Percentiles rank a stretch among this genome's conserved stretches.
Conservation (phyloP, 2,888 invertebrate genomes). For the Nephrotoma appendiculata region DNA sequence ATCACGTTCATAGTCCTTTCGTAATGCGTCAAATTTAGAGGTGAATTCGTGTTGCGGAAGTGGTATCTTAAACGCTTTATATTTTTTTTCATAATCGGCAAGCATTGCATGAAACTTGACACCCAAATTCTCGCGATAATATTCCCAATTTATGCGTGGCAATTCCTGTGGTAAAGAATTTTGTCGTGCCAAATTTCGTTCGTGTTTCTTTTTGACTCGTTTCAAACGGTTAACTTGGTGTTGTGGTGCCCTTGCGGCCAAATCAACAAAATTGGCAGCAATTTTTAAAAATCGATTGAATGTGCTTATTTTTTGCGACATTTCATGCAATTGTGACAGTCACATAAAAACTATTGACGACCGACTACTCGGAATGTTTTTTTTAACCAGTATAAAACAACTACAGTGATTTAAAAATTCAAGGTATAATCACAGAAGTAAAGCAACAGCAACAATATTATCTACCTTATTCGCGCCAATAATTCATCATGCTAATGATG, state of each 20-base stretch:
- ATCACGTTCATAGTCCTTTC: constrained; percentile 36
- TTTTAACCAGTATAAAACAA: not conserved
- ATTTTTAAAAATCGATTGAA: not conserved
- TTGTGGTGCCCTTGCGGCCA: not conserved
- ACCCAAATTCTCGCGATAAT: not conserved
- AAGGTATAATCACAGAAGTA: not conserved
- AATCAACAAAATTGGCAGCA: not conserved
- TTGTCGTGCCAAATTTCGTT: not conserved
- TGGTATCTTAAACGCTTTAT: constrained; percentile 54
- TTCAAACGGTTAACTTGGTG: not conserved
- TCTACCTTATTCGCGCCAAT: not conserved
- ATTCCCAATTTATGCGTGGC: not conserved
- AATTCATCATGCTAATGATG: not conserved
- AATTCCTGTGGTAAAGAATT: not conserved
- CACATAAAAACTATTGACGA: not conserved
- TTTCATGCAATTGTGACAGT: not conserved
- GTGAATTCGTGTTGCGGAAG: constrained; percentile 58
- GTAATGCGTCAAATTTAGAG: constrained; percentile 47
- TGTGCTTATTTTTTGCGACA: not conserved
- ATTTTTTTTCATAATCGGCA: constrained; percentile 69
- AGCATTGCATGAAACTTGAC: constrained; percentile 42
- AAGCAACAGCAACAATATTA: not conserved
- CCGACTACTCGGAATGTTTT: not conserved
- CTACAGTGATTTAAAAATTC: not conserved
- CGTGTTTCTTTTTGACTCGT: not conserved